phyloP scores from a whole-genome alignment of 2,113 vertebrate genomes.

The Notechis scutatus region DNA sequence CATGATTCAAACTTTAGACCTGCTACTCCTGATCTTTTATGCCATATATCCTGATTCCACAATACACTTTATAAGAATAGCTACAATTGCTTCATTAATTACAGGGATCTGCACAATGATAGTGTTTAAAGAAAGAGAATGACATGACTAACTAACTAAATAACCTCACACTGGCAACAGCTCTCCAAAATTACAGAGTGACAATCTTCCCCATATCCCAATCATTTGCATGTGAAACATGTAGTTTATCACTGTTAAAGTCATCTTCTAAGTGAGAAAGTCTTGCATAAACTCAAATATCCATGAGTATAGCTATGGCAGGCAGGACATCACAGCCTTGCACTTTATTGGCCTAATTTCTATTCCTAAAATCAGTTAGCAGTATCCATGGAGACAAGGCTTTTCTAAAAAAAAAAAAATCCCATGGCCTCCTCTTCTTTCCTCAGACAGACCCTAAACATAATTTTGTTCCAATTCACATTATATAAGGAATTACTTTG shows the following conservation, averaged over 20 bases:
- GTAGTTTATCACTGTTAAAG: neutral
- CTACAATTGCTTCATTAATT: slow-evolving; percentile 34
- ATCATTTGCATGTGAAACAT: neutral
- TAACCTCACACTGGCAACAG: neutral
- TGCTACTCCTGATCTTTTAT: slow-evolving; percentile 43
- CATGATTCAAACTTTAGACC: too few relatives aligned
- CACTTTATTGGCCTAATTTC: neutral
- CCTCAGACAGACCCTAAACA: neutral
- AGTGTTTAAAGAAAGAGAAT: slow-evolving; percentile 10
- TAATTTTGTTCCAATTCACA: neutral
- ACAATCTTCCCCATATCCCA: neutral
- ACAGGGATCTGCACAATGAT: neutral
- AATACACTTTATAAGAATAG: slow-evolving; percentile 23
- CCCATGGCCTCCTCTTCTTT: neutral
- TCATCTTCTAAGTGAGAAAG: neutral
- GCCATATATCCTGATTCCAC: slow-evolving; percentile 16
- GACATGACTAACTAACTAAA: neutral
- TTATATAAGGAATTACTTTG: neutral
- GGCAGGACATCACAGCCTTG: neutral
- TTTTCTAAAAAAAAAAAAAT: neutral
- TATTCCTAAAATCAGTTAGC: neutral
- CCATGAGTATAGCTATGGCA: neutral
- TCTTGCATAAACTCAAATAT: neutral
- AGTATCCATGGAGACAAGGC: neutral
- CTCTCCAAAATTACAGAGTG: neutral